Evolutionary conservation across 2,113 vertebrate genomes (phyloP).

Genomic region (Callospermophilus lateralis): DNA sequence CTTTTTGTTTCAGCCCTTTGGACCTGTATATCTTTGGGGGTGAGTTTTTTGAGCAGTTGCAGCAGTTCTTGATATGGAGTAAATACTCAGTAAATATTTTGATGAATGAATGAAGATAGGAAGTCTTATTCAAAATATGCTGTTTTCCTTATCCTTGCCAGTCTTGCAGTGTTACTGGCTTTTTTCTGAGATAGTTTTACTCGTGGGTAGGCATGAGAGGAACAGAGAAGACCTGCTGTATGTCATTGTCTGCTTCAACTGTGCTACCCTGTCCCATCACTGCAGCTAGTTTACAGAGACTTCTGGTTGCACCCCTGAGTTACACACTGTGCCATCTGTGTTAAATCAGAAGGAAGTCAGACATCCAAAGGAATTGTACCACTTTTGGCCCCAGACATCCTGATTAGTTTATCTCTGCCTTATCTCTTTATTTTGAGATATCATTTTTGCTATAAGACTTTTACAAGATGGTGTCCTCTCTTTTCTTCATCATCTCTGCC

Average conservation of each 20-base stretch:
- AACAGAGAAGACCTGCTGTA: not conserved
- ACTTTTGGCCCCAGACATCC: not conserved
- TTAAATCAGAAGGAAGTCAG: not conserved
- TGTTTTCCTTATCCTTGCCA: conserved; percentile 28
- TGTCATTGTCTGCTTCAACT: not conserved
- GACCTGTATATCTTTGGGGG: not conserved
- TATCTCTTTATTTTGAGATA: conserved; percentile 31
- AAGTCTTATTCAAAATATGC: conserved; percentile 22
- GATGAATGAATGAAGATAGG: conserved; percentile 46
- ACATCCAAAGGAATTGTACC: not conserved
- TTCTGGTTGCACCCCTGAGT: not conserved
- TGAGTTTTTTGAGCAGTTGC: not conserved
- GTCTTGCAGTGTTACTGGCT: not conserved
- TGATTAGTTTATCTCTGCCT: not conserved
- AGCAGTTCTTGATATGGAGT: conserved; percentile 14
- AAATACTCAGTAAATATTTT: conserved; percentile 17
- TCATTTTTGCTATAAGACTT: not conserved
- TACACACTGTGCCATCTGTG: not conserved
- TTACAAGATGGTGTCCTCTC: not conserved
- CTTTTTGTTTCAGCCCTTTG: conserved; percentile 6
- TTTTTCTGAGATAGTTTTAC: conserved; percentile 26
- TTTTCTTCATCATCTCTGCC: not conserved
- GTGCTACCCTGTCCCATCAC: fast-evolving
- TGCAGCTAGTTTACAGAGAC: not conserved
- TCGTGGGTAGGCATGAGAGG: not conserved